Base-by-base conservation (phyloP, 92 coral and sea anemone species). In the Virgularia gustaviana region DNA sequence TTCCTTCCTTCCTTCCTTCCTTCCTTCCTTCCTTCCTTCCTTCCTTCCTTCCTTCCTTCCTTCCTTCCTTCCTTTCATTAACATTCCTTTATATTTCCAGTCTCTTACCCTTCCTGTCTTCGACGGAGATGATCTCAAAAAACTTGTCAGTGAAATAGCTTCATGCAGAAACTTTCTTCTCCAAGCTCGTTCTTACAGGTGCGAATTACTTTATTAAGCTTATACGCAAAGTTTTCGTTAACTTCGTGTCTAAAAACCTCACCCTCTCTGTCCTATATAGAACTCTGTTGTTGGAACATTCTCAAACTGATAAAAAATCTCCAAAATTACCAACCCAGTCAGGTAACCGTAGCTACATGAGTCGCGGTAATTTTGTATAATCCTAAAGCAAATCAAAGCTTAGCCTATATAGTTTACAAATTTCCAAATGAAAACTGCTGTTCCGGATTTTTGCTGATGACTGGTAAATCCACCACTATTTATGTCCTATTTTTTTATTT, bases 101-200 rank as follows among this genome's bases (percentile, higher is more conserved):
- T 33, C 30, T 11, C 3, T 33, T 16, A 3, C 6, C 58, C 30
- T 12, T 1, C 58, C 30, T 11, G 29, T 33, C 30, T 11, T 15
- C 58, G 99, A 94, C 38, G 99, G 99, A 12, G 96, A 94, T 72
- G 99, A 94, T 59, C 86, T 94, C 2, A 92, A 96, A 31, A 88
- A 96, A 28, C 77, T 94, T 31, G 99, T 88, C 39, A 89, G 90
- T 75, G 99, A 94, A 67, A 89, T 94, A 27, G 90, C 99, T 13
- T 71, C 86, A 68, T 94, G 99, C 37, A 86, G 99, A 45, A 94
- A 94, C 63, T 94, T 94, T 81, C 82, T 94, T 1, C 57, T 94
- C 62, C 99, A 94, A 65, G 89, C 99, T 28, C 81, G 96, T 52
- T 89, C 99, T 0, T 94, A 87, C 89, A 94, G 99, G 99, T 94